Base-by-base conservation (phyloP, 2,888 invertebrate species). In the Conistra vaccinii region DNA sequence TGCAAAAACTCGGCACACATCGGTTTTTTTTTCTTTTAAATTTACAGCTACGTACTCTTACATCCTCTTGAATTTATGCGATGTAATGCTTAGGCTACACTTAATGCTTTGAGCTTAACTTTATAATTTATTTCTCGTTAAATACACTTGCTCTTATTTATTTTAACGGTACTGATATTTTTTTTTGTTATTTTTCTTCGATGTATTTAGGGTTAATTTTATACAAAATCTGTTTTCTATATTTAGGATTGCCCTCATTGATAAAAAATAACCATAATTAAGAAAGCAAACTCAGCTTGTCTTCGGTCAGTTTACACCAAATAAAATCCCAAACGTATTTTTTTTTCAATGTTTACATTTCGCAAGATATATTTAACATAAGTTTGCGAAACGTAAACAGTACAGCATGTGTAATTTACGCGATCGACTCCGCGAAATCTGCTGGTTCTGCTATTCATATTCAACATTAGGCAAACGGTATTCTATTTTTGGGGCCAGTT, bases 21-120 rank as follows among this genome's bases (percentile, higher is more conserved):
- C 26, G 73, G 85, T 88, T 91, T 93, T 92, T 89, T 87, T 78
- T 53, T 77, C 81, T 73, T 76, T 78, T 29, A 7, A 87, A 89
- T 93, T 91, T 93, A 94, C 94, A 92, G 94, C 90, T 94, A 92
- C 73, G 75, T 80, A 68, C 83, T 78, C 69, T 75, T 81, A 78
- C 72, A 86, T 84, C 85, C 80, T 88, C 85, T 83, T 84, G 69
- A 85, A 79, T 84, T 88, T 73, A 80, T 76, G 76, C 82, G 48
- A 73, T 80, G 81, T 86, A 86, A 84, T 87, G 83, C 84, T 87
- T 83, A 74, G 63, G 72, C 71, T 86, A 81, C 69, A 87, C 70
- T 81, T 79, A 65, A 68, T 70, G n/a, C 68, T 76, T 45, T 35
- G 7, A 72, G 73, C 39, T 84, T 65, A 51, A 76, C 70, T 77